Base-by-base conservation (phyloP, 2,113 vertebrate species). In the Etia nguti region DNA sequence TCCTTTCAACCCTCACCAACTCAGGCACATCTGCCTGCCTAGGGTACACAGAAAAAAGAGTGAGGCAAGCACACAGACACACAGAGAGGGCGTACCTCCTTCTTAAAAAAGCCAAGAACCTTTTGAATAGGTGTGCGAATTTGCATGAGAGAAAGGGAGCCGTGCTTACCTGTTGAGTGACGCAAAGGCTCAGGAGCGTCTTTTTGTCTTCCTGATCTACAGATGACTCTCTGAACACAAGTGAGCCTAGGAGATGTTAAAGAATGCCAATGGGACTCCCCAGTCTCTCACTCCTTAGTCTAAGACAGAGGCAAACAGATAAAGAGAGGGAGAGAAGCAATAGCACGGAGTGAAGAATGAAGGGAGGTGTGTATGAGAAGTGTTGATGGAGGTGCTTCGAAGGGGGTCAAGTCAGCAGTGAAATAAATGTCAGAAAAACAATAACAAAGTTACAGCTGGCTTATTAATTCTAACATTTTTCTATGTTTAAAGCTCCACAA, bases 141-240 rank as follows among this genome's bases (percentile, higher is more conserved):
- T 95, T 95, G 94, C 92, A 94, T 94, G 88, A 92, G 87, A 92
- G 92, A 86, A 75, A 93, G 84, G 59, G 82, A 91, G 84, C 54
- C 43, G 59, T 73, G 92, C 94, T 94, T 93, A 96, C 96, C 96
- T 96, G 95, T 95, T 95, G 95, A 95, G 90, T 91, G 91, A 88
- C 83, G 81, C 90, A 82, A 26, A 93, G 92, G 92, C 91, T 94
- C 89, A 8, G 94, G 91, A 94, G 92, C 79, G 34, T 81, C 91
- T 94, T 94, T 95, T 93, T 94, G 93, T 95, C 92, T 95, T 90
- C 88, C 85, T 92, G 94, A 93, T 94, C 87, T 91, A 92, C 91
- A 94, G 94, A 92, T 92, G 92, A 84, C 91, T 94, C 93, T 94
- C 88, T 88, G 95, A 96, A 95, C 89, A 90, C 81, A 46, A 93